Percentiles rank a stretch among this genome's conserved stretches.
phyloP scores from a whole-genome alignment of 2,797 vertebrate species.

The Acridotheres tristis region DNA sequence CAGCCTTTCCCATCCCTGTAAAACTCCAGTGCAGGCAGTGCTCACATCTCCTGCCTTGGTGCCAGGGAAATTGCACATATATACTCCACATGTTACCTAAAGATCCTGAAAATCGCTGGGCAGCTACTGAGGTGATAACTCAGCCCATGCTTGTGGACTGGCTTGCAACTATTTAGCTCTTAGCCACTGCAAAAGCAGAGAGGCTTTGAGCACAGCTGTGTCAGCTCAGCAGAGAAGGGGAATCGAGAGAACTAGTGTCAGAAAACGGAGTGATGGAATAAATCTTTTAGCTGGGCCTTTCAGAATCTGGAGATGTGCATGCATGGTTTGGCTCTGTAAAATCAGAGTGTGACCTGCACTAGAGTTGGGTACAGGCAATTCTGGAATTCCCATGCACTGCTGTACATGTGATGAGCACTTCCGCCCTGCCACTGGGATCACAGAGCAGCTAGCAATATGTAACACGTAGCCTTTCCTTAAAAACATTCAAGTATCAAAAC shows the following conservation, averaged over 20 bases:
- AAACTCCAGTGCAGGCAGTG: no score
- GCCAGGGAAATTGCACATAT: rapidly evolving
- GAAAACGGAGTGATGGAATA: not conserved
- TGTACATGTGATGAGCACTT: not conserved
- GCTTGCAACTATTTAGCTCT: not conserved
- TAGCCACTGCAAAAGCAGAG: not conserved
- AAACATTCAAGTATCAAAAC: not conserved
- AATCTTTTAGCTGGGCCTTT: not conserved
- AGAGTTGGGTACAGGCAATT: not conserved
- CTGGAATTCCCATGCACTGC: not conserved
- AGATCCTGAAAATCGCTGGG: not conserved
- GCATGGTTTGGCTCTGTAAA: not conserved
- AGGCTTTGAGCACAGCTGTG: not conserved
- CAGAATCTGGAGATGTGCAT: not conserved
- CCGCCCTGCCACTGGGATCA: not conserved
- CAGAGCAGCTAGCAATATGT: not conserved
- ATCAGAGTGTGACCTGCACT: not conserved
- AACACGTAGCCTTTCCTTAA: not conserved
- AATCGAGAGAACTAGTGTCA: not conserved
- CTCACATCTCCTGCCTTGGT: not conserved
- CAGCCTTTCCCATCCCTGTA: rapidly evolving
- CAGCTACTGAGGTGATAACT: not conserved
- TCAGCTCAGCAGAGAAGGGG: not conserved
- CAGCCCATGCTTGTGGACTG: not conserved
- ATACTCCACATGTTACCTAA: rapidly evolving